These are phyloP conservation scores for Temnothorax nylanderi DNA, from an alignment of 1,140 invertebrate species.

Conservation along the genomic window DNA sequence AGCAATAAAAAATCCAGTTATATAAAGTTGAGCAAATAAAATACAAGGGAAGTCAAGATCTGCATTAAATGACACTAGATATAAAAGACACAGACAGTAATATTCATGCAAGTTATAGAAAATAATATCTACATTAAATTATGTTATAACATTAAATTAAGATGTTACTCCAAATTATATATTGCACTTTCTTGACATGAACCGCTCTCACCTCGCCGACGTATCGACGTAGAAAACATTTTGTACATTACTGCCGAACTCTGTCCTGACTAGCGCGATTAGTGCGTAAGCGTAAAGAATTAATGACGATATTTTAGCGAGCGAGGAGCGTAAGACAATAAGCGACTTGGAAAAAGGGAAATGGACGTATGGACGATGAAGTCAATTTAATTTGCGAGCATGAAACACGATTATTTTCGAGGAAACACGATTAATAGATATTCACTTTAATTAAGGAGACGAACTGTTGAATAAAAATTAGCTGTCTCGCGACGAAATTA, in stretches of 20 bases:
- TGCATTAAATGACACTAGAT: neutral
- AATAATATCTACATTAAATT: neutral
- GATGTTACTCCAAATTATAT: neutral
- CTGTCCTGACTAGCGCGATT: slow-evolving; percentile 49
- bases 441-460: slow-evolving; percentile 29
- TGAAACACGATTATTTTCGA: slow-evolving; percentile 4
- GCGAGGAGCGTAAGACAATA: slow-evolving; percentile 59
- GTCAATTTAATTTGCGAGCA: slow-evolving; percentile 10
- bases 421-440: neutral
- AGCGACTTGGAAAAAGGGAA: slow-evolving; percentile 6
- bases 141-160: neutral
- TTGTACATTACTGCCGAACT: slow-evolving; percentile 53
- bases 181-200: slow-evolving; percentile 7
- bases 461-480: slow-evolving; percentile 2
- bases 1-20: neutral
- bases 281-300: slow-evolving; percentile 38
- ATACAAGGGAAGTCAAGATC: neutral
- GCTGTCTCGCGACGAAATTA: neutral
- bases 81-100: neutral
- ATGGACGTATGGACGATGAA: neutral
- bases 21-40: neutral
- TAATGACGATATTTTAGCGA: slow-evolving; percentile 51
- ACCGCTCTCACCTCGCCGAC: neutral
- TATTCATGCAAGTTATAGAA: slow-evolving; percentile 14
- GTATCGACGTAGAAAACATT: slow-evolving; percentile 17